These are phyloP conservation scores for Electrophaes corylata DNA, from an alignment of 2,888 invertebrate genomes.

Conservation along the genomic window DNA sequence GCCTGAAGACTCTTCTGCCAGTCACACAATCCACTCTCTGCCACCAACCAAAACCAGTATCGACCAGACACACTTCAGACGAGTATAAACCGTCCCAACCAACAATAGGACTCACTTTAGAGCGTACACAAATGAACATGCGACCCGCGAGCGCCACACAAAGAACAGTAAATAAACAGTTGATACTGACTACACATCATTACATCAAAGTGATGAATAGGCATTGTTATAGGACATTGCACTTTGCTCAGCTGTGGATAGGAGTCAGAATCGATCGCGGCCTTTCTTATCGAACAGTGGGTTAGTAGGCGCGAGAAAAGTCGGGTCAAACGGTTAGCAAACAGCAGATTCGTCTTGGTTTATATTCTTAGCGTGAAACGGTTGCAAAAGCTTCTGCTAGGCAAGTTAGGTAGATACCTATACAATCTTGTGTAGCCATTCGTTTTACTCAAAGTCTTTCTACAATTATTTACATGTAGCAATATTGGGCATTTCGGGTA, in stretches of 20 bases:
- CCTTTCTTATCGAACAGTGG: constrained; percentile 70
- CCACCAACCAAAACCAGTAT: constrained; percentile 40
- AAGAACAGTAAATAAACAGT: constrained; percentile 79
- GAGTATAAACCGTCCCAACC: constrained; percentile 34
- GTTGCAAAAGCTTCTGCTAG: constrained; percentile 62
- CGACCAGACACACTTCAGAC: constrained; percentile 40
- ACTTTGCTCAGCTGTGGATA: constrained; percentile 58
- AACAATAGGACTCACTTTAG: constrained; percentile 48
- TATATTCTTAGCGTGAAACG: constrained; percentile 66
- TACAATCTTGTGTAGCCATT: constrained; percentile 50
- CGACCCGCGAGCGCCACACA: constrained; percentile 48
- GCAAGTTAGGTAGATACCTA: neutral
- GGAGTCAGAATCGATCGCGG: constrained; percentile 56
- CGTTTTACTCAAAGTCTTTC: constrained; percentile 57
- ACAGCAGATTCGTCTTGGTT: constrained; percentile 74
- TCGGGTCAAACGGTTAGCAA: constrained; percentile 79
- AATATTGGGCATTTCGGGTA: constrained; percentile 15
- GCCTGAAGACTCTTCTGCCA: constrained; percentile 75
- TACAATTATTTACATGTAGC: constrained; percentile 39
- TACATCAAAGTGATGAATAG: constrained; percentile 75
- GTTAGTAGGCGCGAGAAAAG: constrained; percentile 77
- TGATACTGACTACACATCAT: constrained; percentile 80
- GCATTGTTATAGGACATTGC: constrained; percentile 63
- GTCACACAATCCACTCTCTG: constrained; percentile 60
- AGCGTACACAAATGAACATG: constrained; percentile 45